phyloP scores from a whole-genome alignment of 2,888 invertebrate genomes.

The Philaethria dido region DNA sequence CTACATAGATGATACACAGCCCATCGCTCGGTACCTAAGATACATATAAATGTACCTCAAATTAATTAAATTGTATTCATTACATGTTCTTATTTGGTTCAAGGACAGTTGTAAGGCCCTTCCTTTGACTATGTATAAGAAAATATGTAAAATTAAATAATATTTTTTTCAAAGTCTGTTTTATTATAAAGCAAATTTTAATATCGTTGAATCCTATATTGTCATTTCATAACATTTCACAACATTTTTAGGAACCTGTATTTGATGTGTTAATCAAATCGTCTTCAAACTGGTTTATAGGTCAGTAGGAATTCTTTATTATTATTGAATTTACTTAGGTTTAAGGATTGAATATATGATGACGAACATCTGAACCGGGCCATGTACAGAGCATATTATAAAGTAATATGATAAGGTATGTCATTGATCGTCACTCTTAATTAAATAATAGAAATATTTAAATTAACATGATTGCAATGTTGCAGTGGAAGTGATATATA shows the following conservation, averaged over 20 bases:
- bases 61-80: neutral
- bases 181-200: neutral
- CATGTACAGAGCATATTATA: neutral
- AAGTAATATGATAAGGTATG: neutral
- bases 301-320: conserved; percentile 2
- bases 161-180: neutral
- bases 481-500: conserved; percentile 70
- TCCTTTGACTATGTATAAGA: neutral
- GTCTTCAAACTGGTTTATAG: conserved; percentile 18
- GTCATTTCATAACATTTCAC: neutral
- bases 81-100: neutral
- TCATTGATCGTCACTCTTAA: neutral
- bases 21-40: neutral
- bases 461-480: conserved; percentile 35
- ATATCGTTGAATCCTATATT: neutral
- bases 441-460: conserved; percentile 1
- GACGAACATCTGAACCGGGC: neutral
- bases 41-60: neutral
- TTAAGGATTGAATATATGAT: neutral
- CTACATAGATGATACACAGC: neutral
- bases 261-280: neutral
- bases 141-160: conserved; percentile 7
- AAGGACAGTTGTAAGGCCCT: neutral
- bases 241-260: conserved; percentile 7
- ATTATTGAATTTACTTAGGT: neutral